Conservation (phyloP, 2,113 vertebrate genomes). For the Gymnocephalus cernua region DNA sequence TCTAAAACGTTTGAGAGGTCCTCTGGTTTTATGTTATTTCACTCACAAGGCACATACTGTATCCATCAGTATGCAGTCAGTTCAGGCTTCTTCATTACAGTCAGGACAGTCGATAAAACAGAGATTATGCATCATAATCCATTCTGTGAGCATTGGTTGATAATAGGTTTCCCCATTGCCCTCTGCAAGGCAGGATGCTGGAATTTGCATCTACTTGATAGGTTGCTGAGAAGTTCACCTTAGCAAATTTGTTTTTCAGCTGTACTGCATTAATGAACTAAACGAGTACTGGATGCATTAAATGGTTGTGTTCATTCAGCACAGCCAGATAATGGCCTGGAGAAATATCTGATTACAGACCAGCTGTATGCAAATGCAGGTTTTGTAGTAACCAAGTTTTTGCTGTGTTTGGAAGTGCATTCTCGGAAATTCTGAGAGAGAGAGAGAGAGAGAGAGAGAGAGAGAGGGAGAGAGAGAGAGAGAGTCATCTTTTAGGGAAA, state of each 20-base stretch:
- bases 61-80: not conserved
- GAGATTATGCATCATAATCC: not conserved
- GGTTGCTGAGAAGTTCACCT: not conserved
- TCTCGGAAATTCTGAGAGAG: not conserved
- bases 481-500: not conserved
- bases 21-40: not conserved
- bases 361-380: not conserved
- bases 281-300: not conserved
- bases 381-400: not conserved
- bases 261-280: not conserved
- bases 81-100: not conserved
- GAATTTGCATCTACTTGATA: not conserved
- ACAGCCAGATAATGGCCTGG: not conserved
- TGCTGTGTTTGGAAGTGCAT: not conserved
- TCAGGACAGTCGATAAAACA: not conserved
- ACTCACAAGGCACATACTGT: not conserved
- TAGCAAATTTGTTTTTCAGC: no score
- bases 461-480: not conserved
- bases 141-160: not conserved
- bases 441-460: not conserved
- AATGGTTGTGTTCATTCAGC: not conserved
- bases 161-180: not conserved
- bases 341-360: not conserved
- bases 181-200: not conserved
- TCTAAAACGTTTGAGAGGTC: constrained; percentile 9